Evolutionary conservation across 2,113 vertebrate species (phyloP).

Genomic region (Myotis davidii): DNA sequence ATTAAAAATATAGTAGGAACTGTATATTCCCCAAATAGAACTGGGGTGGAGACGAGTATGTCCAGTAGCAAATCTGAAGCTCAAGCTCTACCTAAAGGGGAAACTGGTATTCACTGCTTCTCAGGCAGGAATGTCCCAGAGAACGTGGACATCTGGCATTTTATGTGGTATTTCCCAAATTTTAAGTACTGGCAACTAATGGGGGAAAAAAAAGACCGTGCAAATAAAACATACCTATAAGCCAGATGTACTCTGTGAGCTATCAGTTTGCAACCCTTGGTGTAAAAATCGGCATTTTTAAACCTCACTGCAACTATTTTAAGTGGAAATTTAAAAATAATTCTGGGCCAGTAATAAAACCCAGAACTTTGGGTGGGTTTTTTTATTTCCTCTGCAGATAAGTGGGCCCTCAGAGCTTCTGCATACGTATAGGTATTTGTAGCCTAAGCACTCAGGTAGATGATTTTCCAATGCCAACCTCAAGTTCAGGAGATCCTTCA

Average conservation of each 20-base stretch:
- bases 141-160: background rate
- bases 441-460: background rate
- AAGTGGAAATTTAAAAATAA: conserved; percentile 33
- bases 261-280: background rate
- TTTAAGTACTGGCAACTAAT: conserved; percentile 33
- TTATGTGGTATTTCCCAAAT: background rate
- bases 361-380: background rate
- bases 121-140: background rate
- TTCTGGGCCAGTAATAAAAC: background rate
- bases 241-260: background rate
- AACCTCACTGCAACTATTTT: conserved; percentile 5
- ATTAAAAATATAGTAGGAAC: background rate
- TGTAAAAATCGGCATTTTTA: background rate
- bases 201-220: background rate
- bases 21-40: background rate
- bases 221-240: conserved; percentile 32
- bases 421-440: background rate
- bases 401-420: background rate
- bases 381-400: background rate
- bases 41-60: background rate
- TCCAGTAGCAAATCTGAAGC: background rate
- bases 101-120: background rate
- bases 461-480: background rate
- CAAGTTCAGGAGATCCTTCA: background rate
- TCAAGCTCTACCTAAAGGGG: background rate